A percentile compares a stretch with the other conserved stretches of the same genome.
Evolutionary conservation across 2,113 vertebrate species (phyloP).

Genomic region (Girardinichthys multiradiatus): DNA sequence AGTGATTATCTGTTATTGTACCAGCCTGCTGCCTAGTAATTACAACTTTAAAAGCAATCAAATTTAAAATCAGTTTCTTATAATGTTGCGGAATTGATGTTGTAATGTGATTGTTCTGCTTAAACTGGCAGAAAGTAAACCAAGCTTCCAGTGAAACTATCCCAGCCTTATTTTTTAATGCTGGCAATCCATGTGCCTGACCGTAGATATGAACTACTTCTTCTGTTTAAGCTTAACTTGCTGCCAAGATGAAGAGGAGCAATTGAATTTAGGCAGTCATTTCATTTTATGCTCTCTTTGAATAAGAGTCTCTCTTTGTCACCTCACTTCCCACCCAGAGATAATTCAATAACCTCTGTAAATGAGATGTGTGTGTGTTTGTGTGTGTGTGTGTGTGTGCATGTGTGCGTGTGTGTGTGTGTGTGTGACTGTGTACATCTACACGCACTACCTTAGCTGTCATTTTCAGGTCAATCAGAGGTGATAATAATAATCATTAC

Average conservation of each 20-base stretch:
- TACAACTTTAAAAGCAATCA: neutral
- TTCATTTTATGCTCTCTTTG: conserved; percentile 50
- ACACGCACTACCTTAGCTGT: conserved; percentile 19
- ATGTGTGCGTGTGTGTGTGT: conserved; percentile 1
- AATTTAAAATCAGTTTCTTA: neutral
- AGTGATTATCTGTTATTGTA: too few species aligned
- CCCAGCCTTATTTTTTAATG: neutral
- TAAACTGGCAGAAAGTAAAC: neutral
- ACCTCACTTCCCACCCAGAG: conserved; percentile 63
- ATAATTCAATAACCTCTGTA: conserved; percentile 74
- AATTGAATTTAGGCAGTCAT: conserved; percentile 40
- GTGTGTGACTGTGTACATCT: neutral
- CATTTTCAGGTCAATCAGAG: conserved; percentile 66
- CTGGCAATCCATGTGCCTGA: neutral
- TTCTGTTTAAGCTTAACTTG: conserved; percentile 5
- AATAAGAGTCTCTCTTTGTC: conserved; percentile 60
- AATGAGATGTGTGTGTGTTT: conserved; percentile 40
- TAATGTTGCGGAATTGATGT: neutral
- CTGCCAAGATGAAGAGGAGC: conserved; percentile 14
- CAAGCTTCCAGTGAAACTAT: neutral
- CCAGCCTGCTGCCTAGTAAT: neutral
- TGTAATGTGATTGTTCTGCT: neutral
- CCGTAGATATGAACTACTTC: neutral
- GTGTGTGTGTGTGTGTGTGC: conserved; percentile 7
- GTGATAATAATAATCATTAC: conserved; percentile 63